Conservation (phyloP, 2,113 vertebrate species). For the Rhipidura dahli region DNA sequence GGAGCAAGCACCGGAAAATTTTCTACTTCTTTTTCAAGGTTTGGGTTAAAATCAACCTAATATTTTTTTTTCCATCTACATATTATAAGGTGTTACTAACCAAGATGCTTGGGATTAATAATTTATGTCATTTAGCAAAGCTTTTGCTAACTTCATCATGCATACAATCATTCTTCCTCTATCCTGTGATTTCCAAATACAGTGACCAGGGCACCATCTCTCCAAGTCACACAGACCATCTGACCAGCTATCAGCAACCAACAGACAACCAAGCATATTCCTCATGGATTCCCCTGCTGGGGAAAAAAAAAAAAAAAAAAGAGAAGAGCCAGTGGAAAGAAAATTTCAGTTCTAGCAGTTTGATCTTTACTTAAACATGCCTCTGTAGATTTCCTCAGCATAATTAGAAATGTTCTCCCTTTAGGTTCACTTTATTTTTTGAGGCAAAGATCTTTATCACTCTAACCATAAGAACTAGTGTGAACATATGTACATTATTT, state of each 20-base stretch:
- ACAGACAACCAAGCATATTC: neutral
- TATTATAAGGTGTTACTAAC: neutral
- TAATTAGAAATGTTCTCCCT: neutral
- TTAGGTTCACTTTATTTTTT: neutral
- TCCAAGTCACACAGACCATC: neutral
- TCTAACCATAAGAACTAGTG: neutral
- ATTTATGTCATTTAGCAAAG: neutral
- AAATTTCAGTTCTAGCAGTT: neutral
- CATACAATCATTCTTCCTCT: neutral
- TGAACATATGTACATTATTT: neutral
- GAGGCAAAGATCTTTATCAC: neutral
- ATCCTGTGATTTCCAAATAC: neutral
- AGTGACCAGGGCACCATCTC: accelerated
- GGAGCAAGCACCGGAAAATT: neutral
- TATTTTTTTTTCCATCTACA: neutral
- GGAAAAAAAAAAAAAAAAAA: neutral
- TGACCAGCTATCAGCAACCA: neutral
- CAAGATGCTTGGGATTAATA: neutral
- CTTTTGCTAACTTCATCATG: neutral
- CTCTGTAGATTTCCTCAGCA: neutral
- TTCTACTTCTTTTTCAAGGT: neutral
- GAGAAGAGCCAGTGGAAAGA: neutral
- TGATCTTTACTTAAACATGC: neutral
- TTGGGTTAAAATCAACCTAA: neutral
- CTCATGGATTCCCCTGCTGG: neutral